A percentile compares a stretch with the other conserved stretches of the same genome.
These are phyloP conservation scores for Drosophila triauraria DNA, from an alignment of 1,140 invertebrate genomes.

Conservation along the genomic window DNA sequence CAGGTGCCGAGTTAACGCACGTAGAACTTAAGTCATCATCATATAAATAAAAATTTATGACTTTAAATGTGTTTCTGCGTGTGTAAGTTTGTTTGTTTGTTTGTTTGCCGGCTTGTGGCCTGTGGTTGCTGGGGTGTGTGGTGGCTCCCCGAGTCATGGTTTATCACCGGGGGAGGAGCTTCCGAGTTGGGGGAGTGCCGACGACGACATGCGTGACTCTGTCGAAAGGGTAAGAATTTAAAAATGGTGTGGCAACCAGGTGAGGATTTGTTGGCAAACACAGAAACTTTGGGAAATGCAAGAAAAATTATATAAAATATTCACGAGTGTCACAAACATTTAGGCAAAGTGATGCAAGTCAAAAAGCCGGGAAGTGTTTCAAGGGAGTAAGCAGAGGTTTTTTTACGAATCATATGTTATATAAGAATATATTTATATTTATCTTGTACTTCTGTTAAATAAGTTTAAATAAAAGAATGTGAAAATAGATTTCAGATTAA, in stretches of 20 bases:
- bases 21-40: slow-evolving; percentile 82
- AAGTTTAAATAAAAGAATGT: too few relatives aligned
- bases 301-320: slow-evolving; percentile 14
- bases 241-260: slow-evolving; percentile 2
- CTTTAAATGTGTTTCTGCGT: slow-evolving; percentile 62
- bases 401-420: too few relatives aligned
- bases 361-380: neutral
- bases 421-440: too few relatives aligned
- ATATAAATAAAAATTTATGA: slow-evolving; percentile 82
- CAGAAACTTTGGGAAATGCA: neutral
- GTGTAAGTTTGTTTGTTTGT: slow-evolving; percentile 30
- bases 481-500: too few relatives aligned
- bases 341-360: neutral
- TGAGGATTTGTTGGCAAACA: neutral
- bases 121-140: slow-evolving; percentile 39
- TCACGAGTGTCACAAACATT: slow-evolving; percentile 8
- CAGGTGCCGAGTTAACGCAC: slow-evolving; percentile 65
- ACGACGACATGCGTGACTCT: slow-evolving; percentile 49
- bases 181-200: slow-evolving; percentile 13
- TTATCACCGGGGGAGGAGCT: slow-evolving; percentile 30
- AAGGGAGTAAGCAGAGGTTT: too few relatives aligned
- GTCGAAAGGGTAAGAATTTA: slow-evolving; percentile 24
- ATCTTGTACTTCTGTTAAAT: too few relatives aligned
- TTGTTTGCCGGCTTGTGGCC: slow-evolving; percentile 11
- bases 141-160: slow-evolving; percentile 43